A percentile compares a stretch with the other conserved stretches of the same genome.
Evolutionary conservation across 1,140 invertebrate genomes (phyloP).

Genomic region (Drosophila ficusphila): DNA sequence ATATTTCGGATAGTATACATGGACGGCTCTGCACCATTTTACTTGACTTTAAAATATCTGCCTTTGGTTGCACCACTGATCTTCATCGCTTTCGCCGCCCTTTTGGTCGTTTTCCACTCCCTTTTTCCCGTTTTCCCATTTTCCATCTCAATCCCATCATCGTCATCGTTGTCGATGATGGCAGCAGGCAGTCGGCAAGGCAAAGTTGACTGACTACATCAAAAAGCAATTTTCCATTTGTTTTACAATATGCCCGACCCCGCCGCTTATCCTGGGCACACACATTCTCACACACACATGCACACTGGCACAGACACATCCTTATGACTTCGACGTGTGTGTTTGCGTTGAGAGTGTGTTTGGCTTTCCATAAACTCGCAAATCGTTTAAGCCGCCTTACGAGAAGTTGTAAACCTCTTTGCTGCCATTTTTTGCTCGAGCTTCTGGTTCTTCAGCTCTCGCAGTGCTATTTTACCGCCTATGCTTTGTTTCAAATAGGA

Average conservation of each 20-base stretch:
- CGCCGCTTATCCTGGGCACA: slow-evolving; percentile 29
- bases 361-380: slow-evolving; percentile 80
- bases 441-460: slow-evolving; percentile 6
- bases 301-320: slow-evolving; percentile 6
- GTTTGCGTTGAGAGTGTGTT: slow-evolving; percentile 70
- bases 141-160: slow-evolving; percentile 6
- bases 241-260: slow-evolving; percentile 62
- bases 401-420: slow-evolving; percentile 81
- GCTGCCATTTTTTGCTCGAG: slow-evolving; percentile 43
- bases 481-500: slow-evolving; percentile 53
- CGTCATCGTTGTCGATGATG: slow-evolving; percentile 54
- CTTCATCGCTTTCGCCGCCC: neutral
- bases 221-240: slow-evolving; percentile 83
- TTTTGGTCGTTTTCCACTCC: slow-evolving; percentile 12
- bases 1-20: no score
- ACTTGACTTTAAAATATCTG: neutral
- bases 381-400: slow-evolving; percentile 82
- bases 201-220: slow-evolving; percentile 73
- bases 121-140: slow-evolving; percentile 6
- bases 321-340: slow-evolving; percentile 39
- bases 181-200: slow-evolving; percentile 45
- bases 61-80: slow-evolving; percentile 3
- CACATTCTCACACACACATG: slow-evolving; percentile 2
- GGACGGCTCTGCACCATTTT: no score
- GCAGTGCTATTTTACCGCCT: slow-evolving; percentile 16